phyloP scores from a whole-genome alignment of 2,113 vertebrate genomes.

The Salvator merianae region DNA sequence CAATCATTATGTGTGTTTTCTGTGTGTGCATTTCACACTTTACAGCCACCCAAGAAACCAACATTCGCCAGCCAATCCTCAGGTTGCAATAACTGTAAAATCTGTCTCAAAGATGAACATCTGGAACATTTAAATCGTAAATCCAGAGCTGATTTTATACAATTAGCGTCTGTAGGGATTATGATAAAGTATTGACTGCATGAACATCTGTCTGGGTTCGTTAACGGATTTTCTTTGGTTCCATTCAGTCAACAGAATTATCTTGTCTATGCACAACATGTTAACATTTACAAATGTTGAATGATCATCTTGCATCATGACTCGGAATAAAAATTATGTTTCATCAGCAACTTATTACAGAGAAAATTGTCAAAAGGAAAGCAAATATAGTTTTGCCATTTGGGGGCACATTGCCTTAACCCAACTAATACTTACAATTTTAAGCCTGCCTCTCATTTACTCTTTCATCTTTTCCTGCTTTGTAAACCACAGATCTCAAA shows the following conservation, averaged over 20 bases:
- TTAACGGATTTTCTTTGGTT: constrained; percentile 43
- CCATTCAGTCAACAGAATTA: constrained; percentile 36
- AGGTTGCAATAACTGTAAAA: constrained; percentile 53
- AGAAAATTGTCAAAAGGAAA: background rate
- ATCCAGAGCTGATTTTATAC: constrained; percentile 46
- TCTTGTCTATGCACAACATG: constrained; percentile 7
- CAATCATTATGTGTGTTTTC: constrained; percentile 1
- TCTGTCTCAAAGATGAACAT: constrained; percentile 51
- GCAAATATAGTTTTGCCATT: background rate
- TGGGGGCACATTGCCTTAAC: background rate
- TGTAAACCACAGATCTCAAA: constrained; percentile 1
- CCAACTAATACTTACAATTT: background rate
- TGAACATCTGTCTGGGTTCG: constrained; percentile 57
- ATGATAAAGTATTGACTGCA: constrained; percentile 40
- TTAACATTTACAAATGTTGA: constrained; percentile 35
- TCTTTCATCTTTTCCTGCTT: background rate
- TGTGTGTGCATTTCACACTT: background rate
- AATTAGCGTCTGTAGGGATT: constrained; percentile 36
- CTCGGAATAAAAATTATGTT: background rate
- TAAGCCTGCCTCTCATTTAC: background rate
- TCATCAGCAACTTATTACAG: constrained; percentile 10
- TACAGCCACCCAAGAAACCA: constrained; percentile 40
- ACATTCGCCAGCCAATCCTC: constrained; percentile 45
- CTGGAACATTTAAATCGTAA: constrained; percentile 62
- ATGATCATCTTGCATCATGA: background rate